Evolutionary conservation across 2,888 invertebrate genomes (phyloP).

Genomic region (Drepanosiphum platanoidis): DNA sequence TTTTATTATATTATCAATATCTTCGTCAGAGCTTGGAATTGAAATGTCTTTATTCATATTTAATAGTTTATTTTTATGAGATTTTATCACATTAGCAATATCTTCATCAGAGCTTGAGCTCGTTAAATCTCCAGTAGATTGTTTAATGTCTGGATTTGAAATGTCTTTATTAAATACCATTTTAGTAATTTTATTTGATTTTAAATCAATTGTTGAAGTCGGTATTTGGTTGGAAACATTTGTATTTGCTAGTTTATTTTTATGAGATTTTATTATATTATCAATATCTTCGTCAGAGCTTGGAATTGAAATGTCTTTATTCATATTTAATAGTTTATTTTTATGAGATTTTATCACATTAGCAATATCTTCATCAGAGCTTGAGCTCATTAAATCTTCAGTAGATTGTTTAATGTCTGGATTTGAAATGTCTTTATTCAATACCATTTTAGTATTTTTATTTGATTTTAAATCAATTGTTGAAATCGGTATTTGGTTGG

Average conservation of each 20-base stretch:
- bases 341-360: not conserved
- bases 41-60: too few relatives aligned
- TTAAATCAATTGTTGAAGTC: not conserved
- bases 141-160: conserved; percentile 6
- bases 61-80: not conserved
- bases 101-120: conserved; percentile 31
- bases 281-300: conserved; percentile 10
- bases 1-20: too few relatives aligned
- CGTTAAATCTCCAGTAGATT: not conserved
- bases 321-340: not conserved
- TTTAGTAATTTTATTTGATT: not conserved
- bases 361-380: conserved; percentile 12
- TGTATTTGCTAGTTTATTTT: not conserved
- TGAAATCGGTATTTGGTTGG: not conserved
- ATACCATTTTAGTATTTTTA: not conserved
- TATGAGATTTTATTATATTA: not conserved
- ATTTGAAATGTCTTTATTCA: not conserved
- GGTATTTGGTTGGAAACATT: not conserved
- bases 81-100: not conserved
- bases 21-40: too few relatives aligned
- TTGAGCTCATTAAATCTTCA: conserved; percentile 1
- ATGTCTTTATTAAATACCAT: not conserved
- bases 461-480: not conserved
- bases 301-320: too few relatives aligned
- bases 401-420: not conserved